Evolutionary conservation across 2,797 vertebrate genomes (phyloP), one percentile per base, ranked within the genome.

Genomic region (Pipistrellus pygmaeus): DNA sequence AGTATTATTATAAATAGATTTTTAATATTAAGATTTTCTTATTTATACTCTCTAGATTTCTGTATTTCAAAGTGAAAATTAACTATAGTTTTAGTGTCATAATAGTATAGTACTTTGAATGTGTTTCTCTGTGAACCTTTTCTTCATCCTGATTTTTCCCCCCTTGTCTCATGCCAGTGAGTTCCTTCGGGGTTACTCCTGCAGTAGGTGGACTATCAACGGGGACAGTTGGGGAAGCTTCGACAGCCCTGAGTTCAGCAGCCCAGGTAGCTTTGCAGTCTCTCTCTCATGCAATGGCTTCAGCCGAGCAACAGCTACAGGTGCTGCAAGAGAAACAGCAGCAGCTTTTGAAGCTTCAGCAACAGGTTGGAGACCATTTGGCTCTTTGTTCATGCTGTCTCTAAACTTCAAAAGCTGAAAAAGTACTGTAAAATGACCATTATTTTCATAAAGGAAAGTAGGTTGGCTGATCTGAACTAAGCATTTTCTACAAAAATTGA

Each of bases 261-360:
- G 99, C 99, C 72, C 99, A 99, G 98, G 99, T 99, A 98, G 99
- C 99, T 73, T 99, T 99, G 94, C 99, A 99, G 98, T 99, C 99
- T n/a, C 99, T 99, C 98, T 99, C 99, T 96, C 99, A 99, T 96
- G 99, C 99, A 98, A 99, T 99, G 99, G 99, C 99, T 96, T 99
- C 99, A 93, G 99, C 99, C 8, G 99, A 99, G 98, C 99, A 99
- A 98, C 99, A 99, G 99, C 99, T 99, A 88, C 99, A 99, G 98
- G 99, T 99, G 97, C 98, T 99, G 97, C 99, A 99, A 99, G 99
- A 99, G 98, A 99, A 99, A 98, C 99, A 99, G 96, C 99, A 99
- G 98, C 99, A 99, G 98, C 99, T 99, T 97, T 98, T 99, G 96
- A 99, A 99, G 98, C 99, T 99, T 98, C 99, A 99, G 98, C 99